These are phyloP conservation scores for Coelopa frigida DNA, from an alignment of 1,140 invertebrate species.

Conservation along the genomic window DNA sequence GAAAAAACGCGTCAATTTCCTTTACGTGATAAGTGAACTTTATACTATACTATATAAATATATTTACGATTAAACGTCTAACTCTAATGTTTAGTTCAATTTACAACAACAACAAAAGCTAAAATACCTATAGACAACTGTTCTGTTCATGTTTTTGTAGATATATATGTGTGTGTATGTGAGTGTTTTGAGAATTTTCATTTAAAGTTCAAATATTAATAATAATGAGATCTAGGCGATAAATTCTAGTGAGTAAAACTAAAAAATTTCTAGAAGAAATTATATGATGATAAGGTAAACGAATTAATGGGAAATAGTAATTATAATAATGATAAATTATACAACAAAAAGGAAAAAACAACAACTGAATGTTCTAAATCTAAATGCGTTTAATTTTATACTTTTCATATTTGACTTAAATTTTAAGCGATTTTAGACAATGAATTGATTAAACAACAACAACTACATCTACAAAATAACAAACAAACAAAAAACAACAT, in stretches of 20 bases:
- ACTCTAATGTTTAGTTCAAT: conserved; percentile 4
- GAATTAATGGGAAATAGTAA: neutral
- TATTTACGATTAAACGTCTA: neutral
- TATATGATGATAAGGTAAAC: conserved; percentile 2
- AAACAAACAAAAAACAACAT: no score
- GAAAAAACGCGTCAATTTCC: conserved; percentile 46
- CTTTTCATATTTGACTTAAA: no score
- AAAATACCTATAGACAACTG: conserved; percentile 8
- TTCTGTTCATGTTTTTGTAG: conserved; percentile 6
- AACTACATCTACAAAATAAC: no score
- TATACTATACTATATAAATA: conserved; percentile 31
- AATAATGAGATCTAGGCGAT: neutral
- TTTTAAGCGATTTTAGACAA: no score
- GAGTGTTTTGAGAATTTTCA: neutral
- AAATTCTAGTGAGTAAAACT: conserved; percentile 1
- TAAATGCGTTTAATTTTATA: conserved; percentile 11
- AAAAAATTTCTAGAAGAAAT: neutral
- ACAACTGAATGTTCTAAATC: conserved; percentile 11
- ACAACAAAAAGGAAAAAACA: no score
- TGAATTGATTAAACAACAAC: no score
- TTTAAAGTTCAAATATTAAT: neutral
- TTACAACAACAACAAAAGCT: conserved; percentile 3
- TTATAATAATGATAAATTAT: neutral
- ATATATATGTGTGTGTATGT: neutral
- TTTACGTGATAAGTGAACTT: conserved; percentile 45